Conservation (phyloP, 2,888 invertebrate species). For the Drosophila lacicola region DNA sequence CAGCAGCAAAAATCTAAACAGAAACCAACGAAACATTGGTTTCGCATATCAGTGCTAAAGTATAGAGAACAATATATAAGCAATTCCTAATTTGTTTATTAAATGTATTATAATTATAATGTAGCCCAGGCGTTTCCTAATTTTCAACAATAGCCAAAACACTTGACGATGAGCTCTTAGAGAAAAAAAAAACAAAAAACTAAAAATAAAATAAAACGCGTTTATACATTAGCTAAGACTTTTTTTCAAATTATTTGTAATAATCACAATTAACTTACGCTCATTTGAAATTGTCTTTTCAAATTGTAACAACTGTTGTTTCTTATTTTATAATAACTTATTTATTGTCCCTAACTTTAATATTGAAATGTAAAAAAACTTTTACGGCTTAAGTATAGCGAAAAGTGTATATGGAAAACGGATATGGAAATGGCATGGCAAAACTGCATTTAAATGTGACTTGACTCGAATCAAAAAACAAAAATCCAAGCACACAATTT, state of each 20-base stretch:
- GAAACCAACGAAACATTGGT: conserved; percentile 56
- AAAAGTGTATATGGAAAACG: conserved; percentile 55
- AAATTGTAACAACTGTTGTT: conserved; percentile 75
- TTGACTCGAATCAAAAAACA: conserved; percentile 72
- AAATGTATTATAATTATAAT: conserved; percentile 78
- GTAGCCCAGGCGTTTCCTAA: conserved; percentile 62
- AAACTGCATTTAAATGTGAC: conserved; percentile 76
- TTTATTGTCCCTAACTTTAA: conserved; percentile 80
- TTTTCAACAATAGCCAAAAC: conserved; percentile 46
- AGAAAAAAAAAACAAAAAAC: conserved; percentile 20
- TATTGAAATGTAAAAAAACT: conserved; percentile 72
- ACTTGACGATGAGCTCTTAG: conserved; percentile 61
- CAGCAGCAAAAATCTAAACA: conserved; percentile 24
- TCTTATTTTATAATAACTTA: conserved; percentile 77
- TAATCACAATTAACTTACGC: conserved; percentile 38
- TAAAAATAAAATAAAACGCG: conserved; percentile 8
- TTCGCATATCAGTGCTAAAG: conserved; percentile 67
- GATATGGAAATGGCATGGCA: conserved; percentile 58
- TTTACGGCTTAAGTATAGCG: conserved; percentile 73
- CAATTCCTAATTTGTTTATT: conserved; percentile 67
- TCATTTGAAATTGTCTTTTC: conserved; percentile 57
- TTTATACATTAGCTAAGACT: conserved; percentile 62
- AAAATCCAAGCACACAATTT: conserved; percentile 58
- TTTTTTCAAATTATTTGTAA: conserved; percentile 37
- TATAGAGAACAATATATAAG: conserved; percentile 33